These are phyloP conservation scores for Elysia chlorotica DNA, from an alignment of 1,140 invertebrate genomes.

Conservation along the genomic window DNA sequence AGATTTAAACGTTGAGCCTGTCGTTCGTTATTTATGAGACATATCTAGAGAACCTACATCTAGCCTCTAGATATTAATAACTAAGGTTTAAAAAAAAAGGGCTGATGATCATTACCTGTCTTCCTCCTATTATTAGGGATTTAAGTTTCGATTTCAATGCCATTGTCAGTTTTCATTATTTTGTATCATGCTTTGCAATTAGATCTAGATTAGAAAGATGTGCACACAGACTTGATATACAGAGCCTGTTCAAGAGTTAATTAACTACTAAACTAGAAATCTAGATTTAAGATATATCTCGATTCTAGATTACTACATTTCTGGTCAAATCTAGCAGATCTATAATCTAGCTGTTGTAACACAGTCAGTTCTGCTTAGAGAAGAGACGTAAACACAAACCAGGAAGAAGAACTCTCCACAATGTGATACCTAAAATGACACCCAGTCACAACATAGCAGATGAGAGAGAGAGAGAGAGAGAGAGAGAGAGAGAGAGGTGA, in stretches of 20 bases:
- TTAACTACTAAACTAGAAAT: too few relatives aligned
- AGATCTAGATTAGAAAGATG: background rate
- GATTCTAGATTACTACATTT: background rate
- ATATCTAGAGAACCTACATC: background rate
- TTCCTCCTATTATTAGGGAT: conserved; percentile 37
- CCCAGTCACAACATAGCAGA: background rate
- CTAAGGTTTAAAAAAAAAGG: background rate
- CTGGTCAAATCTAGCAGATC: background rate
- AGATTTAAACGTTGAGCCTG: background rate
- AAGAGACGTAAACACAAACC: too few relatives aligned
- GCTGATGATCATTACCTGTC: conserved; percentile 32
- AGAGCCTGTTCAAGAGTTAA: background rate
- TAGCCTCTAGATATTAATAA: background rate
- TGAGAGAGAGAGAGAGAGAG: background rate
- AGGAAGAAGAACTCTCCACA: background rate
- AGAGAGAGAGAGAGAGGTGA: background rate
- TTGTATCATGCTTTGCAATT: too few relatives aligned
- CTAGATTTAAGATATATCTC: too few relatives aligned
- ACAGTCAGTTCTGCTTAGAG: background rate
- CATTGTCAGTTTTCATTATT: conserved; percentile 27
- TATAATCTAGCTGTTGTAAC: background rate
- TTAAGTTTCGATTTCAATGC: conserved; percentile 49
- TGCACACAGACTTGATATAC: background rate
- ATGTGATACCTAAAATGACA: background rate
- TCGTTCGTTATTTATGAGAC: background rate